These are phyloP conservation scores for Engystomops pustulosus DNA, from an alignment of 2,113 vertebrate species.

Conservation along the genomic window DNA sequence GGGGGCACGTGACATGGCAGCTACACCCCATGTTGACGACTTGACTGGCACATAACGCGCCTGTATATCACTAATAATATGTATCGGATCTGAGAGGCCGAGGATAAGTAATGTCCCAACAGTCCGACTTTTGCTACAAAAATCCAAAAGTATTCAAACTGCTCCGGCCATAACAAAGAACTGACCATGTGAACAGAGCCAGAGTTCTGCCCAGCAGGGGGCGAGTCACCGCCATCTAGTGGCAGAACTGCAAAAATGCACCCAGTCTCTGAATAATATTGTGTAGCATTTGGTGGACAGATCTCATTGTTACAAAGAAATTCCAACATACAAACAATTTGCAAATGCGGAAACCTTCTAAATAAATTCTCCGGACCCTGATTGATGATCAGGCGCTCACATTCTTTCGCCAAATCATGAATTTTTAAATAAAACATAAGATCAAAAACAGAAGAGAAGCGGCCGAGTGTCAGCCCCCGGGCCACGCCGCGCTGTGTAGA, in stretches of 20 bases:
- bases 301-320: not conserved
- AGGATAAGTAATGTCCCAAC: too few species aligned
- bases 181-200: too few species aligned
- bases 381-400: not conserved
- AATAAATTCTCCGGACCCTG: not conserved
- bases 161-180: not conserved
- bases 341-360: not conserved
- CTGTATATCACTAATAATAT: too few species aligned
- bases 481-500: not conserved
- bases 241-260: not conserved
- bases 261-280: not conserved
- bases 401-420: too few species aligned
- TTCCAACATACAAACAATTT: not conserved
- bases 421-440: conserved; percentile 6
- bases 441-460: not conserved
- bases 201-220: not conserved
- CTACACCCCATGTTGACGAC: too few species aligned
- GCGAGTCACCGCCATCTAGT: not conserved
- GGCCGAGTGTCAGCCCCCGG: not conserved
- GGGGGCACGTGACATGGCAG: too few species aligned
- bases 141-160: not conserved
- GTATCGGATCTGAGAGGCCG: too few species aligned
- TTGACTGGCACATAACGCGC: too few species aligned
- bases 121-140: too few species aligned
- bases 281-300: not conserved